Percentiles rank a stretch among this genome's conserved stretches.
These are phyloP conservation scores for Drosophila mettleri DNA, from an alignment of 2,888 invertebrate species.

Conservation along the genomic window DNA sequence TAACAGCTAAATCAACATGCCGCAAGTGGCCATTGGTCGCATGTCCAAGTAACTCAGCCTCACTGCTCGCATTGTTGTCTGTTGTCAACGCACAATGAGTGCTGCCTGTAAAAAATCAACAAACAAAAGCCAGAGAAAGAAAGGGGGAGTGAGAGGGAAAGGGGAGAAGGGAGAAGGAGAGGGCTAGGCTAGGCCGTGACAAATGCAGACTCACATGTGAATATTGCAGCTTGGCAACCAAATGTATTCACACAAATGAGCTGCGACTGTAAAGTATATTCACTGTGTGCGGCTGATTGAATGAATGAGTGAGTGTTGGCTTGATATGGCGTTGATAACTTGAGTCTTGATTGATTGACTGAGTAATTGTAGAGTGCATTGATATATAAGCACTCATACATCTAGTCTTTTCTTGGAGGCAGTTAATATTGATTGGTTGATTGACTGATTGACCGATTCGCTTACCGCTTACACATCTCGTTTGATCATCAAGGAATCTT, in stretches of 20 bases:
- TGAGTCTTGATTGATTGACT: not conserved
- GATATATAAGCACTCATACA: not conserved
- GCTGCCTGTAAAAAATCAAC: conserved; percentile 6
- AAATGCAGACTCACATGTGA: not conserved
- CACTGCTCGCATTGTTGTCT: not conserved
- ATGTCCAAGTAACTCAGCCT: conserved; percentile 1
- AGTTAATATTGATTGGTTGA: not conserved
- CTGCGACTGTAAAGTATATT: not conserved
- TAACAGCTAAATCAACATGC: conserved; percentile 59
- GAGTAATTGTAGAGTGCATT: not conserved
- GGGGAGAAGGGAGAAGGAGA: not conserved
- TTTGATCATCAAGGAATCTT: too few species aligned
- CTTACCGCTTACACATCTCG: too few species aligned
- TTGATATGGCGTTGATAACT: too few species aligned
- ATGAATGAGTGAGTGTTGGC: too few species aligned
- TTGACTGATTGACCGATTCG: not conserved
- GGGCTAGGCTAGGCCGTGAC: not conserved
- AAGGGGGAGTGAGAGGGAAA: not conserved
- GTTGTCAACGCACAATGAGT: conserved; percentile 13
- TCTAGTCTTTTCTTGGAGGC: not conserved
- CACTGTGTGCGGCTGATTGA: not conserved
- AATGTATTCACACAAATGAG: not conserved
- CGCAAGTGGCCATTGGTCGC: conserved; percentile 38
- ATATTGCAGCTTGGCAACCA: not conserved
- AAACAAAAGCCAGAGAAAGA: conserved; percentile 12